A percentile compares a stretch with the other conserved stretches of the same genome.
Evolutionary conservation across 2,113 vertebrate genomes (phyloP).

Genomic region (Pantherophis guttatus): DNA sequence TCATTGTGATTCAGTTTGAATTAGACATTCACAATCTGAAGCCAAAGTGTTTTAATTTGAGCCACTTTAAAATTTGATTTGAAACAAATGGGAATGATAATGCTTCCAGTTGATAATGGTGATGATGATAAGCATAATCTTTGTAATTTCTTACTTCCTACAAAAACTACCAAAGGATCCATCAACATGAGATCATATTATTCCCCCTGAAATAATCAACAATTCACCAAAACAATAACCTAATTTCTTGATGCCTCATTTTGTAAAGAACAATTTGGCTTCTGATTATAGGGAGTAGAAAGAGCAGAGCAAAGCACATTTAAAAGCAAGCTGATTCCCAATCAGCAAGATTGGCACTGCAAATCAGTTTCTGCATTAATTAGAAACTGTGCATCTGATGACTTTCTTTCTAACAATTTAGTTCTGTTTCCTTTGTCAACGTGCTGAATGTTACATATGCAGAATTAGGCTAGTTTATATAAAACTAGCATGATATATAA

Average conservation of each 20-base stretch:
- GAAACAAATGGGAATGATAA: background rate
- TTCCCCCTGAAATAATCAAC: background rate
- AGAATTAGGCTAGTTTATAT: background rate
- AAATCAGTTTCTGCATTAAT: conserved; percentile 16
- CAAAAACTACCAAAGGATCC: background rate
- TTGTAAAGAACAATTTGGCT: background rate
- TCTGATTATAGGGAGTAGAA: background rate
- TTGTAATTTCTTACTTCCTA: background rate
- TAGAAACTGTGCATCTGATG: conserved; percentile 14
- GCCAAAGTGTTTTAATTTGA: background rate
- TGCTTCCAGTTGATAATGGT: background rate
- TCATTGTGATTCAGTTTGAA: background rate
- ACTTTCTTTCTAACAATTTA: conserved; percentile 4
- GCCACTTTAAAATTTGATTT: background rate
- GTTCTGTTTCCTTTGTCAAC: background rate
- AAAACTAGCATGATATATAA: background rate
- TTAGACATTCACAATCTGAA: background rate
- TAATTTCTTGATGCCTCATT: background rate
- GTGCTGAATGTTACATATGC: background rate
- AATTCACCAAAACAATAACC: background rate
- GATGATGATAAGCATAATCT: background rate
- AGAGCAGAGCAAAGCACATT: background rate
- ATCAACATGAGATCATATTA: background rate
- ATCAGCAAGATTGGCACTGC: background rate
- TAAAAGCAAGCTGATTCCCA: background rate